Conservation (phyloP, 2,797 vertebrate genomes). For the Ataeniobius toweri region DNA sequence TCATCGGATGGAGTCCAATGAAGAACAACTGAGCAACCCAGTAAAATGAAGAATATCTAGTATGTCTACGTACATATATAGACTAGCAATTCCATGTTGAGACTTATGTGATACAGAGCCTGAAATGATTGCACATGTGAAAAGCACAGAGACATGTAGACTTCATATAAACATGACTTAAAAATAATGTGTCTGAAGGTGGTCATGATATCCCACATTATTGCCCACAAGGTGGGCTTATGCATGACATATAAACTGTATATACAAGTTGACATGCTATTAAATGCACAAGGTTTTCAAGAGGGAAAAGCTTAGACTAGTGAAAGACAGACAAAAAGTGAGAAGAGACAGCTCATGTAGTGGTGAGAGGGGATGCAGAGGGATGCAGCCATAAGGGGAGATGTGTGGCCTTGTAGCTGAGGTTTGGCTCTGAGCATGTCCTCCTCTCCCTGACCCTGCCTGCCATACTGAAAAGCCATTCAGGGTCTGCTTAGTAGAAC, state of each 20-base stretch:
- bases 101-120: background rate
- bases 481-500: constrained; percentile 59
- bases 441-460: constrained; percentile 66
- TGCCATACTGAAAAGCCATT: constrained; percentile 75
- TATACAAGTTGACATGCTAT: background rate
- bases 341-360: constrained; percentile 22
- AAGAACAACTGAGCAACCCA: background rate
- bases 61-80: background rate
- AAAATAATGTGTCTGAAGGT: background rate
- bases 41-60: background rate
- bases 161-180: constrained; percentile 7
- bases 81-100: background rate
- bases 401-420: constrained; percentile 65
- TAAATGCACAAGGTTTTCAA: background rate
- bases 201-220: background rate
- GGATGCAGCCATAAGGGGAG: constrained; percentile 54
- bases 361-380: constrained; percentile 17
- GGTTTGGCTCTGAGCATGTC: constrained; percentile 60
- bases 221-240: background rate
- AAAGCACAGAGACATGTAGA: constrained; percentile 13
- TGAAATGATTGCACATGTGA: constrained; percentile 20
- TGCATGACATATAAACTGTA: background rate
- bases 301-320: constrained; percentile 21
- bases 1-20: background rate
- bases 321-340: constrained; percentile 20